These are phyloP conservation scores for Rhagonycha lutea DNA, from an alignment of 2,888 invertebrate species.

Conservation along the genomic window DNA sequence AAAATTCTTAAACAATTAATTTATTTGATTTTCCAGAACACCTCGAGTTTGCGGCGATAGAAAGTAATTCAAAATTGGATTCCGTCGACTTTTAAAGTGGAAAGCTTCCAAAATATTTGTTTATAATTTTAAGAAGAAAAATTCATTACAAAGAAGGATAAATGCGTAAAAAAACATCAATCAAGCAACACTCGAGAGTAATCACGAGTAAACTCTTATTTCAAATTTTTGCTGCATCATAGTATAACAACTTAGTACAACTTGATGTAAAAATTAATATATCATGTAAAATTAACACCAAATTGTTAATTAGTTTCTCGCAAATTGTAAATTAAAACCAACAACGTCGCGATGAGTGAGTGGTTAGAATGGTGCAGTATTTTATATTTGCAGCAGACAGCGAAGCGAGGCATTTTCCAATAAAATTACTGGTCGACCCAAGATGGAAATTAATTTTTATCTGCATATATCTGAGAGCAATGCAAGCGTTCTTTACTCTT, in stretches of 20 bases:
- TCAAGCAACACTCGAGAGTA: neutral
- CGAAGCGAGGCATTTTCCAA: constrained; percentile 44
- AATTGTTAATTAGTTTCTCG: constrained; percentile 38
- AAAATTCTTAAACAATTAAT: constrained; percentile 3
- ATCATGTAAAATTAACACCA: constrained; percentile 34
- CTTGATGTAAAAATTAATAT: constrained; percentile 25
- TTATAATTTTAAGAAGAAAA: neutral
- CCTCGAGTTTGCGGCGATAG: neutral
- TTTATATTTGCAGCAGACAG: constrained; percentile 46
- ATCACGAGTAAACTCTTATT: constrained; percentile 1
- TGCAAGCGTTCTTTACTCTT: constrained; percentile 34
- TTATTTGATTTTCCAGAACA: neutral
- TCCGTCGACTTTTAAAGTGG: neutral
- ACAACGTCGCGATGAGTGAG: constrained; percentile 32
- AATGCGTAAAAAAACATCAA: neutral
- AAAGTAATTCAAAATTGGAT: neutral
- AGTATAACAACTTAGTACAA: neutral
- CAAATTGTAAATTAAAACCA: constrained; percentile 38
- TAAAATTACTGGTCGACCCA: constrained; percentile 46
- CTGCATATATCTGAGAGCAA: constrained; percentile 44
- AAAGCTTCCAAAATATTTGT: neutral
- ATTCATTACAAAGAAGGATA: neutral
- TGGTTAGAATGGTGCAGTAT: constrained; percentile 39
- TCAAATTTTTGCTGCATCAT: neutral
- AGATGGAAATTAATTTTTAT: constrained; percentile 49